These are phyloP conservation scores for Meloidogyne hapla DNA, from an alignment of 1,140 invertebrate species.

Conservation along the genomic window DNA sequence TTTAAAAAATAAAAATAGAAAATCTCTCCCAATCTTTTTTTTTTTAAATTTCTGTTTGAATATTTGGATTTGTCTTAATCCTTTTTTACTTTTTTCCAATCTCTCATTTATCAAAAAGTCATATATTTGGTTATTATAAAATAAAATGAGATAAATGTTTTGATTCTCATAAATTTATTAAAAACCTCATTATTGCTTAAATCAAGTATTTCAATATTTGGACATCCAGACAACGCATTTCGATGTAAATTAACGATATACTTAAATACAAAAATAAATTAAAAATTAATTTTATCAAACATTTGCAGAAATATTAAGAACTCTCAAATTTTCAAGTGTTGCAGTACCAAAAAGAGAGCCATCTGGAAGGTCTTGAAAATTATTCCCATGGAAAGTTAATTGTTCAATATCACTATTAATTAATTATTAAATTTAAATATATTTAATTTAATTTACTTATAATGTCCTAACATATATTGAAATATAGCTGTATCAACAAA, in stretches of 20 bases:
- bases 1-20: not conserved
- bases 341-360: slow-evolving; percentile 51
- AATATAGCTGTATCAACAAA: slow-evolving; percentile 60
- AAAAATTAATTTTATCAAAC: not conserved
- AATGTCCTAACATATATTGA: slow-evolving; percentile 53
- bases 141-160: too few species aligned
- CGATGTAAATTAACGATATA: slow-evolving; percentile 62
- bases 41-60: too few species aligned
- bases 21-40: too few species aligned
- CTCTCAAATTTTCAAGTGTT: slow-evolving; percentile 40
- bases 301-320: slow-evolving; percentile 62
- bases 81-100: too few species aligned
- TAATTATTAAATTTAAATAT: not conserved
- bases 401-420: slow-evolving; percentile 45
- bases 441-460: slow-evolving; percentile 43
- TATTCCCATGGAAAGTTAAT: slow-evolving; percentile 63
- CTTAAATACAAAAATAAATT: slow-evolving; percentile 2
- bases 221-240: slow-evolving; percentile 54
- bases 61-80: too few species aligned
- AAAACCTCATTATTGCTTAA: slow-evolving; percentile 57
- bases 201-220: slow-evolving; percentile 59
- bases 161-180: not conserved
- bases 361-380: slow-evolving; percentile 62
- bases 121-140: too few species aligned
- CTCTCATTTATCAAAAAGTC: too few species aligned